Percentiles rank a stretch among this genome's conserved stretches.
These are phyloP conservation scores for Azemiops feae DNA, from an alignment of 2,113 vertebrate genomes.

Conservation along the genomic window DNA sequence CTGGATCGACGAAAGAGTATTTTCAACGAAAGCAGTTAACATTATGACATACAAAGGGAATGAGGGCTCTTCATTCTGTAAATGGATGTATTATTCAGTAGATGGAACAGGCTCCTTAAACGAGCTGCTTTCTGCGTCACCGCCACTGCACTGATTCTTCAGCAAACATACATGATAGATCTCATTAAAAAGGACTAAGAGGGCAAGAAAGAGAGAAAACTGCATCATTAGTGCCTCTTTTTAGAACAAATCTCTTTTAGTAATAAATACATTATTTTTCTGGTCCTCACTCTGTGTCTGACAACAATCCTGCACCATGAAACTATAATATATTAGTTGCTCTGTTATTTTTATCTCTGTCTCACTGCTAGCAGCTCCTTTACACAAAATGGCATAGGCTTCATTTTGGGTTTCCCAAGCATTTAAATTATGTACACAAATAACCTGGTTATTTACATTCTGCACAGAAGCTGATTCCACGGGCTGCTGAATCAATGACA, in stretches of 20 bases:
- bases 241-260: neutral
- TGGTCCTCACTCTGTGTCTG: neutral
- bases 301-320: neutral
- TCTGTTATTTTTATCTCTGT: neutral
- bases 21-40: constrained; percentile 10
- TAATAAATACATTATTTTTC: neutral
- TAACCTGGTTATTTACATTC: neutral
- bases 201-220: neutral
- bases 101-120: neutral
- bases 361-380: neutral
- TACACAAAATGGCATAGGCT: neutral
- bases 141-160: neutral
- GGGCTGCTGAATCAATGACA: neutral
- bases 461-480: neutral
- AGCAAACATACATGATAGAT: neutral
- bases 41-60: constrained; percentile 11
- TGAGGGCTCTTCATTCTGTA: neutral
- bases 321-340: neutral
- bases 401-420: neutral
- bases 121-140: neutral
- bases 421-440: neutral
- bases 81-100: constrained; percentile 16
- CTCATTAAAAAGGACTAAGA: neutral
- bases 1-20: neutral
- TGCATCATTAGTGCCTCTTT: neutral